Percentiles rank a stretch among this genome's conserved stretches.
Evolutionary conservation across 2,113 vertebrate genomes (phyloP).

Genomic region (Plestiodon gilberti): DNA sequence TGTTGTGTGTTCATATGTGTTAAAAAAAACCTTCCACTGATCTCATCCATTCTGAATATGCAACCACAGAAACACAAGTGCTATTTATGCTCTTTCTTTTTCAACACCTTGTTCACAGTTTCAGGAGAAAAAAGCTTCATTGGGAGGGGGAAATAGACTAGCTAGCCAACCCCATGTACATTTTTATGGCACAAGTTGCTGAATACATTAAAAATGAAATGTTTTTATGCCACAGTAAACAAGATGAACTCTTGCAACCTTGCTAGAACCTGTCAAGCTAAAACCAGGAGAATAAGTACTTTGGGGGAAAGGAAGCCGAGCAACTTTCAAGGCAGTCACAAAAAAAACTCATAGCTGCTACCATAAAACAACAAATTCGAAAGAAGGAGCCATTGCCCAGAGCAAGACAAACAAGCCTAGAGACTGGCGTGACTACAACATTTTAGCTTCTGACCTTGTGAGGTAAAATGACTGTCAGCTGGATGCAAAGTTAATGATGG

Average conservation of each 20-base stretch:
- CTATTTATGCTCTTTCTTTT: neutral
- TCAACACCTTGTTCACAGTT: neutral
- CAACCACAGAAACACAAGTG: neutral
- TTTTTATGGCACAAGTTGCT: neutral
- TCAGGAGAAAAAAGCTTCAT: neutral
- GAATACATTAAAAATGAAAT: constrained; percentile 20
- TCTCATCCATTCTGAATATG: neutral
- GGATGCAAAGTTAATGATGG: constrained; percentile 47
- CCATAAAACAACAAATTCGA: constrained; percentile 30
- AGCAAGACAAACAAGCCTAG: constrained; percentile 47
- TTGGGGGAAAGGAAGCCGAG: constrained; percentile 2
- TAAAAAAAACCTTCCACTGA: neutral
- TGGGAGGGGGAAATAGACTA: neutral
- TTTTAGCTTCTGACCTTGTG: constrained; percentile 60
- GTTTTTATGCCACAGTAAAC: constrained; percentile 24
- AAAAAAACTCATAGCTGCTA: neutral
- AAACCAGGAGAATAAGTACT: constrained; percentile 18
- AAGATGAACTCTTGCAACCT: constrained; percentile 47
- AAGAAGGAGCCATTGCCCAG: neutral
- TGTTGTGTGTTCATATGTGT: neutral
- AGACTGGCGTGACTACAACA: constrained; percentile 39
- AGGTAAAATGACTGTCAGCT: neutral
- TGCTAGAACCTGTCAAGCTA: constrained; percentile 26
- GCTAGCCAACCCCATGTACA: neutral
- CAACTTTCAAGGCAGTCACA: constrained; percentile 18